Evolutionary conservation across 2,888 invertebrate species (phyloP), one percentile per base, ranked within the genome.

Genomic region (Agrochola circellaris): DNA sequence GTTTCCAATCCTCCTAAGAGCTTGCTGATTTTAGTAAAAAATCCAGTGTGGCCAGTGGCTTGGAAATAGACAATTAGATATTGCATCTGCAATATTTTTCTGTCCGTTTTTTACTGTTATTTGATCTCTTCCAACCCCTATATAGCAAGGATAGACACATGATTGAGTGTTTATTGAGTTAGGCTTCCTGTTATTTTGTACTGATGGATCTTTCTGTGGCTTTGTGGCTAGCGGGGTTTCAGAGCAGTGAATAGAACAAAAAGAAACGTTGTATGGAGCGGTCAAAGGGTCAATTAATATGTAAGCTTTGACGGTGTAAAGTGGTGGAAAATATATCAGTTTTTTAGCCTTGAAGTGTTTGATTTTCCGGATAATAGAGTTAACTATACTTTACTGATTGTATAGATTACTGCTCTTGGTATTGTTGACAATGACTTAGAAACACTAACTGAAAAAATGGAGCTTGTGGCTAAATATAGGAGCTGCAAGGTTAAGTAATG

Each of bases 101-200:
- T 48, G 17, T 7, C 17, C 7, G 6, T 48, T 48, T 48, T 6
- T 6, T 6, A 51, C 51, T 20, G 20, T 20, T 20, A 45, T 45
- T 45, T 42, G 42, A 42, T 42, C 42, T 42, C 42, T 42, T 89
- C 88, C 38, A 87, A 86, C 68, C 1, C 9, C 0, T 64, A 20
- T 87, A 85, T 61, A 26, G 73, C 90, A 90, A 2, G 3, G 68
- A 89, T 76, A 60, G 26, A 66, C 81, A 79, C 90, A 90, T 93
- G 93, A 94, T 94, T 90, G 94, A 92, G 94, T 95, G 95, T 94
- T 93, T 94, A 95, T 95, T 94, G 91, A 92, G 93, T 95, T 95
- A 95, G 93, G 95, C 95, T 95, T 93, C 94, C 93, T 79, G 91
- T 92, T 92, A 92, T 93, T 92, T 92, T 91, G 89, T 91, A 87